Conservation (phyloP, 2,797 vertebrate genomes). For the Cheirogaleus major region DNA sequence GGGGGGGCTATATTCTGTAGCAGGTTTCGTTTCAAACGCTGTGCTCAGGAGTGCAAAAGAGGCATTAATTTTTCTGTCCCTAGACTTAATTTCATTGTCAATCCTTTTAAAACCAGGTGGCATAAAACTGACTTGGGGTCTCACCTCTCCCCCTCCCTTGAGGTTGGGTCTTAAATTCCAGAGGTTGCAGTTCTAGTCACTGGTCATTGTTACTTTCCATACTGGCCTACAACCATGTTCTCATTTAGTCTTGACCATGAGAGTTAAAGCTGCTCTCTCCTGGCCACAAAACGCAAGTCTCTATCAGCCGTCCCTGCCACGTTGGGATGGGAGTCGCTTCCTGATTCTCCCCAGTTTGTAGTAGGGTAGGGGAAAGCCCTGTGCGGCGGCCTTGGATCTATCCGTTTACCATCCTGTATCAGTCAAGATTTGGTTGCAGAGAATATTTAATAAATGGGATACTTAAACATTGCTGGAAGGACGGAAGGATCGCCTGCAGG, state of each 20-base stretch:
- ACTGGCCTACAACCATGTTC: accelerated
- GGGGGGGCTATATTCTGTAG: background rate
- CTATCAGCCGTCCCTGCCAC: background rate
- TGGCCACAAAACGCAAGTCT: background rate
- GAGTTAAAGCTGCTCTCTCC: background rate
- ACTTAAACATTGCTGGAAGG: background rate
- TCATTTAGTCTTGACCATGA: background rate
- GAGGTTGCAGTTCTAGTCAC: background rate
- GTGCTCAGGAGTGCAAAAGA: background rate
- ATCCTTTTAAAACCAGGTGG: background rate
- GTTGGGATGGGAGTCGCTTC: background rate
- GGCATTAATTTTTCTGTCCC: background rate
- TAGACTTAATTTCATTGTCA: background rate
- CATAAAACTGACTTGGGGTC: background rate
- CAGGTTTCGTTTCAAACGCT: background rate
- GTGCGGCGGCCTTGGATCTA: accelerated
- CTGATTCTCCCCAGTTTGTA: background rate
- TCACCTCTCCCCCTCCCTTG: background rate
- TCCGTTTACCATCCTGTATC: background rate
- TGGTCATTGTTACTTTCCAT: background rate
- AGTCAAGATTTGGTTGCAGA: background rate
- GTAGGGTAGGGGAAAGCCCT: no score
- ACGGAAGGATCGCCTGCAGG: background rate
- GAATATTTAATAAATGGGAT: no score
- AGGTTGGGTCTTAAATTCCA: background rate